Evolutionary conservation across 2,888 invertebrate genomes (phyloP), one percentile per base, ranked within the genome.

Genomic region (Syrista parreyssii): DNA sequence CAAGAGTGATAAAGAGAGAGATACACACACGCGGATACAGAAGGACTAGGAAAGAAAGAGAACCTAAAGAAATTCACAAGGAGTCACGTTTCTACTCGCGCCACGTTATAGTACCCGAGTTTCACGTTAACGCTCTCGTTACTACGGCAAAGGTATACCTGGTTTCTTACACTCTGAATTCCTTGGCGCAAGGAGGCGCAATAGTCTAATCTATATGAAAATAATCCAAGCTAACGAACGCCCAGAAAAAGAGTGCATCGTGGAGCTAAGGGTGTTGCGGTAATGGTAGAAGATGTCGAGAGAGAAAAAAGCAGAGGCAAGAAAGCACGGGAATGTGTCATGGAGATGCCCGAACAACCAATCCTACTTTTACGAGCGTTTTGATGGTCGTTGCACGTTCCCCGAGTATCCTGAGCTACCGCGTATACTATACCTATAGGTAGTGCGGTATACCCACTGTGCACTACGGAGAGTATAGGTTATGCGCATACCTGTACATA

Each of bases 331-430:
- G 75, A 76, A 75, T 75, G 76, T 76, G 80, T 77, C 76, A 73
- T 76, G 75, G 80, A 79, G 80, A 83, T 77, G 79, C 81, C 79
- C 79, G 78, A 73, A 78, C 78, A 82, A 76, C 82, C 84, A 84
- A 84, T 83, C 81, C 80, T 75, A 77, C 81, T 77, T 83, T 84
- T 82, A 84, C 83, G 82, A 80, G 79, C 76, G 77, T 68, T 69
- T 76, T 68, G 78, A 75, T 77, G 75, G 74, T 23, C 78, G 76
- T 76, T 68, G 77, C 73, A 73, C 76, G 75, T 12, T 33, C 36
- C 31, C 71, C 3, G 71, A 33, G 55, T 55, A 23, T 55, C 55
- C 6, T 23, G 55, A 9, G 23, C 55, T 23, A 55, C 55, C 23
- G 31, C 31, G 71, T 71, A 71, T 33, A 12, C 23, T 71, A 31